phyloP scores from a whole-genome alignment of 2,797 vertebrate species.

The Brachymystax lenok region DNA sequence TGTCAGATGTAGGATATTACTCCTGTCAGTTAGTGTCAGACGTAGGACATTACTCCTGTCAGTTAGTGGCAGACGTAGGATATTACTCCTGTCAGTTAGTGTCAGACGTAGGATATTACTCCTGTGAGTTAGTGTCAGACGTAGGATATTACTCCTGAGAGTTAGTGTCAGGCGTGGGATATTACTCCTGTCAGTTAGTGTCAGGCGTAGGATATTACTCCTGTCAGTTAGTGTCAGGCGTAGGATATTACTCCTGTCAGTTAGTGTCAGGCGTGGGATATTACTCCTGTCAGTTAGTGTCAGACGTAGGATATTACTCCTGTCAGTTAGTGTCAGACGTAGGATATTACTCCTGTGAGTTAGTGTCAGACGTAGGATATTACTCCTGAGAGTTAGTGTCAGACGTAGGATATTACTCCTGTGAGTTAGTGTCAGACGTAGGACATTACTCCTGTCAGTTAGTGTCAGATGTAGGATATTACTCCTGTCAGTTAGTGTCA shows the following conservation, averaged over 20 bases:
- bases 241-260: conserved; percentile 63
- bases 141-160: too few relatives aligned
- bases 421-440: conserved; percentile 70
- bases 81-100: conserved; percentile 73
- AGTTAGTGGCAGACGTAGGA: conserved; percentile 59
- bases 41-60: conserved; percentile 54
- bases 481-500: conserved; percentile 73
- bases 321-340: conserved; percentile 72
- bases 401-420: conserved; percentile 78
- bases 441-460: conserved; percentile 69
- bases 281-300: conserved; percentile 73
- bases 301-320: too few relatives aligned
- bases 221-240: conserved; percentile 72
- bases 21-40: conserved; percentile 73
- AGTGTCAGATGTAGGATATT: conserved; percentile 22
- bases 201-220: too few relatives aligned
- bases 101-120: too few relatives aligned
- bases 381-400: conserved; percentile 44
- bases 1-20: neutral
- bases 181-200: conserved; percentile 76
- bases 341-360: too few relatives aligned
- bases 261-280: conserved; percentile 48
- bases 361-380: too few relatives aligned
- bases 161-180: conserved; percentile 83
- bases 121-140: too few relatives aligned